Conservation (phyloP, 2,113 vertebrate genomes). For the Podilymbus podiceps region DNA sequence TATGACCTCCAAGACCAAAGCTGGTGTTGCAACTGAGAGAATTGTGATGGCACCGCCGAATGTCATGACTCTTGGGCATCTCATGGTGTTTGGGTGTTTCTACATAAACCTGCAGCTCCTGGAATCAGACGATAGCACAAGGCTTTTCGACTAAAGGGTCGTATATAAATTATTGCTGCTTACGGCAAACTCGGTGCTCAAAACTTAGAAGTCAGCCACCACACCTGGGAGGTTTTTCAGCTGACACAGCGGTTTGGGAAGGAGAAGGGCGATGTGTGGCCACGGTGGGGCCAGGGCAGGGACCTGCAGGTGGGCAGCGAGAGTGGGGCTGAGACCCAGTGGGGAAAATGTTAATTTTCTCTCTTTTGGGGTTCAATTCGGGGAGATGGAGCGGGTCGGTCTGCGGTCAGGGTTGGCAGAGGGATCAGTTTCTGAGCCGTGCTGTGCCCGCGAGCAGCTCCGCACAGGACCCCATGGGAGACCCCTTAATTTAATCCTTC, state of each 20-base stretch:
- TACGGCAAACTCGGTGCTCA: not conserved
- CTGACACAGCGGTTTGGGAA: fast-evolving
- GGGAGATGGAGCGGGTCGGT: not conserved
- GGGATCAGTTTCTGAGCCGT: not conserved
- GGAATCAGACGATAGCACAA: fast-evolving
- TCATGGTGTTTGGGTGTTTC: not conserved
- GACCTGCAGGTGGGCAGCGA: not conserved
- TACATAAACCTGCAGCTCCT: not conserved
- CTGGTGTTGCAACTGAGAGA: not conserved
- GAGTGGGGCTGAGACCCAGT: not conserved
- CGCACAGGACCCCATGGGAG: not conserved
- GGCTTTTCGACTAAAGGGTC: not conserved
- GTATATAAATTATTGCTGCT: not conserved
- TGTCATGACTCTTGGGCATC: not conserved
- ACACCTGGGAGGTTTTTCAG: not conserved
- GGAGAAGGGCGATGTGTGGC: not conserved
- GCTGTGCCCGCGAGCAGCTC: fast-evolving
- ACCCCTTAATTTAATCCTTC: not conserved
- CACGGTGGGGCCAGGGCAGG: not conserved
- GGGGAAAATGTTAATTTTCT: not conserved
- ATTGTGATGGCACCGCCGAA: not conserved
- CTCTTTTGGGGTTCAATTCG: not conserved
- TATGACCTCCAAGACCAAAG: not conserved
- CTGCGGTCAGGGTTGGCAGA: not conserved
- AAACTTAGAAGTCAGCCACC: not conserved